Percentiles rank a stretch among this genome's conserved stretches.
Evolutionary conservation across 1,140 invertebrate species (phyloP).

Genomic region (Bicyclus anynana): DNA sequence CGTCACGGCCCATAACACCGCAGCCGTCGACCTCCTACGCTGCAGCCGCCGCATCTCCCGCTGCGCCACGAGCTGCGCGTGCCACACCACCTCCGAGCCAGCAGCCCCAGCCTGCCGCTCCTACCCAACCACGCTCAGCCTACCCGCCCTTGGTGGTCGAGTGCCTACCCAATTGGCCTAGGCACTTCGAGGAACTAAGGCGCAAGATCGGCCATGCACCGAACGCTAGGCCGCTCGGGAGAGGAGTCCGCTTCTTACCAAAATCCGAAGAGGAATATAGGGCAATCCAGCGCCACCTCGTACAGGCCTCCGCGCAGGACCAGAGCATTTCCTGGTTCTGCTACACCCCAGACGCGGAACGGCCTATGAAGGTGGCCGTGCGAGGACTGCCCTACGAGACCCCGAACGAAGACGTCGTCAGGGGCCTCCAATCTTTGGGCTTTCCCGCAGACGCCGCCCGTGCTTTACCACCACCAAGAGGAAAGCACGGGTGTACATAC

Average conservation of each 20-base stretch:
- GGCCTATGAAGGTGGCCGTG: neutral
- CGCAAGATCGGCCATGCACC: neutral
- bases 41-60: too few relatives aligned
- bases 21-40: too few relatives aligned
- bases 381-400: neutral
- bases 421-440: neutral
- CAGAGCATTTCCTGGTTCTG: neutral
- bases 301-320: neutral
- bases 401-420: neutral
- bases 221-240: neutral
- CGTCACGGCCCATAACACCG: too few relatives aligned
- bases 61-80: too few relatives aligned
- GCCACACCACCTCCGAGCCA: too few relatives aligned
- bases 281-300: neutral
- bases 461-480: neutral
- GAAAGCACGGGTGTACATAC: neutral
- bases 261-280: neutral
- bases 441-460: neutral
- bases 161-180: neutral
- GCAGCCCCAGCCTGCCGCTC: too few relatives aligned
- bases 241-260: neutral
- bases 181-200: neutral
- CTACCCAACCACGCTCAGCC: neutral
- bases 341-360: neutral
- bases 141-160: slow-evolving; percentile 7